Base-by-base conservation (phyloP, 1,140 invertebrate species). In the Aphaenogaster ashmeadi region DNA sequence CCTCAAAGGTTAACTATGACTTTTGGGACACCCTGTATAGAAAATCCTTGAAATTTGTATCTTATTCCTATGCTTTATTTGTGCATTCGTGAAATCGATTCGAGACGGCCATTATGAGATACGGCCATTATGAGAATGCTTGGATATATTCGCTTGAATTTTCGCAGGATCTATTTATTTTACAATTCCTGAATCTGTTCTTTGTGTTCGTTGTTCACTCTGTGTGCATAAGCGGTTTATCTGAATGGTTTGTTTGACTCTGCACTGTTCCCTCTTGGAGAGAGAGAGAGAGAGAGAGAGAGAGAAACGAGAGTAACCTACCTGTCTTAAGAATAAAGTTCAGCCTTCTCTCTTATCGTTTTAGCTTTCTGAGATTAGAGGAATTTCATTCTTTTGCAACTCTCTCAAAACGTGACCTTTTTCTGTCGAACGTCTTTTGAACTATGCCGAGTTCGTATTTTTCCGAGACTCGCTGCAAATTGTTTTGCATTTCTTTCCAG, bases 121-220 rank as follows among this genome's bases (percentile, higher is more conserved):
- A 74, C 41, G 38, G n/a, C n/a, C n/a, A n/a, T n/a, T 88, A 8
- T 44, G 41, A 44, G 4, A 44, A 47, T 86, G 67, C 52, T 74
- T 11, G 41, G 66, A n/a, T 79, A 18, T 69, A 88, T 90, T 44
- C n/a, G 2, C 58, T 88, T 81, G 91, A 93, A 95, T 95, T 94
- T 95, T 95, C 93, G 92, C 95, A 88, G 93, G 93, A 95, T 95
- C 94, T 95, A 92, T 92, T 87, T 95, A 94, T 95, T 95, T 95
- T 95, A 95, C 27, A 27, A 27, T 27, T 27, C 27, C 27, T 27
- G 27, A 0, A 27, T 27, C 27, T 27, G 27, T 27, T 27, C 27
- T 27, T 27, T 27, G 27, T 27, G 27, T 27, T 27, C 27, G 27
- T 27, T 27, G 27, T 27, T 27, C 0, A 27, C 27, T 27, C 0